Percentiles rank a stretch among this genome's conserved stretches.
These are phyloP conservation scores for Eupithecia exiguata DNA, from an alignment of 2,888 invertebrate genomes.

Conservation along the genomic window DNA sequence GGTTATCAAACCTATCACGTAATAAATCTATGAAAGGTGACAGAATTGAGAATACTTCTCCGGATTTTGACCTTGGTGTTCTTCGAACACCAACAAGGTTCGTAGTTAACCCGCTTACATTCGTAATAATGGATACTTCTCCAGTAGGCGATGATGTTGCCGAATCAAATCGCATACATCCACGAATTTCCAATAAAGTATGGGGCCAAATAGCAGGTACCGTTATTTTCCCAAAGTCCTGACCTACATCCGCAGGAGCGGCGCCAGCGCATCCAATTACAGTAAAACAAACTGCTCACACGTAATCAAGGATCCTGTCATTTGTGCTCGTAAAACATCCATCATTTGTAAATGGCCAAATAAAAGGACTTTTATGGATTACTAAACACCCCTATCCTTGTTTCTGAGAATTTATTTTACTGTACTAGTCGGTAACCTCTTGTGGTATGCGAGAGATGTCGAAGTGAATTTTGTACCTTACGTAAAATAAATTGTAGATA, in stretches of 20 bases:
- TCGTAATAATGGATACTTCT: neutral
- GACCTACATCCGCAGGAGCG: slow-evolving; percentile 38
- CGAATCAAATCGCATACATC: neutral
- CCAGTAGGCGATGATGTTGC: neutral
- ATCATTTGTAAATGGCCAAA: slow-evolving; percentile 47
- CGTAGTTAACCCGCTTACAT: no score
- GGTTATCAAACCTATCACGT: no score
- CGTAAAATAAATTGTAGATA: no score
- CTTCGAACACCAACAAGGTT: no score
- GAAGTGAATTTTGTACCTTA: neutral
- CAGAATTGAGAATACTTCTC: neutral
- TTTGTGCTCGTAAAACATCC: slow-evolving; percentile 52
- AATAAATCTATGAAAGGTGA: neutral
- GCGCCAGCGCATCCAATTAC: slow-evolving; percentile 35
- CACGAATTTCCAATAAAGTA: neutral
- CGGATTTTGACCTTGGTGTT: no score
- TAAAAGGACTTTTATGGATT: slow-evolving; percentile 22
- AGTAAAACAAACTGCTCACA: slow-evolving; percentile 42
- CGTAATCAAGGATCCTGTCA: slow-evolving; percentile 39
- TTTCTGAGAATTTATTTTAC: slow-evolving; percentile 5
- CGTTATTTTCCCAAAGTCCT: slow-evolving; percentile 29
- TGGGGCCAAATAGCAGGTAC: neutral
- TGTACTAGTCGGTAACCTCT: neutral
- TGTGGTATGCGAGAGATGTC: neutral
- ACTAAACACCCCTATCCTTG: slow-evolving; percentile 21